phyloP scores from a whole-genome alignment of 2,113 vertebrate genomes.

The Leptosomus discolor region DNA sequence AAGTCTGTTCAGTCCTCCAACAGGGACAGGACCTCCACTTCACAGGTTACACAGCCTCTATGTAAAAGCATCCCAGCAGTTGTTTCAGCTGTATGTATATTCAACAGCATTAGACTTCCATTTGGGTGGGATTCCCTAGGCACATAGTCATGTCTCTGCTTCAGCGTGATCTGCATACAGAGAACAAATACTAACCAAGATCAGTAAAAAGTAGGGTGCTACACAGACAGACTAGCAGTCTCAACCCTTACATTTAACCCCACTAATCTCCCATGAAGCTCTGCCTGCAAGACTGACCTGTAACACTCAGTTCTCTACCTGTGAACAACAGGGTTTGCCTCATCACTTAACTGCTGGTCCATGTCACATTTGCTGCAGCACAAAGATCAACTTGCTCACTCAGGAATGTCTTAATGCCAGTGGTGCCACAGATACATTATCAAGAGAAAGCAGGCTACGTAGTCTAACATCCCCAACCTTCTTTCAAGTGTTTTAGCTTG shows the following conservation, averaged over 20 bases:
- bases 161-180: background rate
- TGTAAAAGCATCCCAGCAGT: background rate
- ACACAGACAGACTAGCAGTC: background rate
- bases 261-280: background rate
- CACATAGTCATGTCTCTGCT: background rate
- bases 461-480: background rate
- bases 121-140: background rate
- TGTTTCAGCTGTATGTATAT: background rate
- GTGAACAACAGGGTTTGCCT: background rate
- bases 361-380: fast-evolving
- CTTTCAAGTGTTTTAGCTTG: background rate
- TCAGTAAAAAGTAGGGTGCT: background rate
- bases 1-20: background rate
- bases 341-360: background rate
- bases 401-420: background rate
- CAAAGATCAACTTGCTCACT: background rate
- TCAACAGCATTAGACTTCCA: background rate
- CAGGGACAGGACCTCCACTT: background rate
- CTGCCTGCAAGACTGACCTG: background rate
- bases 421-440: background rate
- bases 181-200: background rate
- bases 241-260: background rate
- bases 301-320: background rate
- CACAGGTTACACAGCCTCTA: background rate
- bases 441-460: background rate